Base-by-base conservation (phyloP, 2,113 vertebrate genomes). In the Phalacrocorax carbo region DNA sequence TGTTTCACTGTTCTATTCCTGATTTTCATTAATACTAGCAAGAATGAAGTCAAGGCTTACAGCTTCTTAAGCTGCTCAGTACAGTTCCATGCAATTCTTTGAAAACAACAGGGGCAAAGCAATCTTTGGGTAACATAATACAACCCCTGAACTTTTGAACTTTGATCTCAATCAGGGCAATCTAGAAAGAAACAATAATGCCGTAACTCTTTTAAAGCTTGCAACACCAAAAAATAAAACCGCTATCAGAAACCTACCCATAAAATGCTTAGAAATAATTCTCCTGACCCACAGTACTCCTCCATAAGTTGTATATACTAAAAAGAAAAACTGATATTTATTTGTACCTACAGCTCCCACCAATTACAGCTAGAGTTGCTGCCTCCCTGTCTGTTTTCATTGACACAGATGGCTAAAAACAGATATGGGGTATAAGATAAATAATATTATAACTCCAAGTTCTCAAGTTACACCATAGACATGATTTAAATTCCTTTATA, bases 121-220 rank as follows among this genome's bases (percentile, higher is more conserved):
- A 91, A 86, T 86, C 76, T 91, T 36, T 42, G 11, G 75, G 87
- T 54, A 79, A 88, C 85, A 75, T 13, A 79, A 61, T 16, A 65
- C 65, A 82, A n/a, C 61, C 38, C 69, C 44, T 60, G 60, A 70
- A 36, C 95, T 96, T 86, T 88, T 60, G 60, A 70, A 36, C 95
- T 96, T 86, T 90, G 94, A 95, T 58, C 92, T 95, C 91, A 72
- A 68, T 95, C 94, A 88, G 84, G 90, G 55, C 40, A 54, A 69
- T 86, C 73, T 18, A 66, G 38, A 60, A 90, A 80, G 69, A 80
- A 92, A 68, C 82, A 88, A 42, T 57, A 69, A 90, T 94, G 94
- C 71, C 87, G n/a, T 72, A 76, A 83, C 68, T 93, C 48, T 78
- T 8, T 44, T 69, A 55, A 85, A 94, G 44, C 72, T 54, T 70